Base-by-base conservation (phyloP, 2,888 invertebrate genomes). In the Eupeodes luniger region DNA sequence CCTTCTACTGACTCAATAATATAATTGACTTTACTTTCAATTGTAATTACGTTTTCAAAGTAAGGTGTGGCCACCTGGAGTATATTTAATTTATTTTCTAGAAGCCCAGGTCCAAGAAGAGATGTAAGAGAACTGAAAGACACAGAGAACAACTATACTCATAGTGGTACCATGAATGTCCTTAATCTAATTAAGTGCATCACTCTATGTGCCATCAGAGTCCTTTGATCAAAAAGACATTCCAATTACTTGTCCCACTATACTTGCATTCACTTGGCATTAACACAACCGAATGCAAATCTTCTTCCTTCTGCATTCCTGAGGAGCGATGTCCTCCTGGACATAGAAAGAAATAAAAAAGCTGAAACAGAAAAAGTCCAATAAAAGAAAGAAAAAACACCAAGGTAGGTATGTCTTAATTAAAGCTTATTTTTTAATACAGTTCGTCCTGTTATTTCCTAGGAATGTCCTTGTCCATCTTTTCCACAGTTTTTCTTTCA, bases 211-310 rank as follows among this genome's bases (percentile, higher is more conserved):
- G 51, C 67, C 9, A 9, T 40, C 27, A 9, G 40, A 40, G 75
- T 61, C 79, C 61, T 81, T 84, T 84, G 87, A 83, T 87, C 80
- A 84, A 76, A 84, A 76, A 87, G 67, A 67, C 67, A 87, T 84
- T 81, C 67, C 84, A 87, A 87, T 84, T 87, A 81, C 66, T 47
- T 66, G 44, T 6, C 34, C 16, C 53, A 64, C 27, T 27, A 27
- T 27, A 27, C 59, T 59, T 74, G 10, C 67, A 14, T 47, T 7
- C n/a, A 53, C 19, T 59, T 34, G n/a, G 55, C 19, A 64, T 44
- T 27, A 5, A 5, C 36, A 40, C 49, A 19, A 66, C 11, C 16
- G 34, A 67, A 76, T 62, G 69, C 61, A 62, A 75, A 81, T 51
- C 44, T 47, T 19, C 53, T 47, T 12, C 0, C 27, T 19, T 4